Conservation (phyloP, 2,888 invertebrate species). For the Cryptus armator region DNA sequence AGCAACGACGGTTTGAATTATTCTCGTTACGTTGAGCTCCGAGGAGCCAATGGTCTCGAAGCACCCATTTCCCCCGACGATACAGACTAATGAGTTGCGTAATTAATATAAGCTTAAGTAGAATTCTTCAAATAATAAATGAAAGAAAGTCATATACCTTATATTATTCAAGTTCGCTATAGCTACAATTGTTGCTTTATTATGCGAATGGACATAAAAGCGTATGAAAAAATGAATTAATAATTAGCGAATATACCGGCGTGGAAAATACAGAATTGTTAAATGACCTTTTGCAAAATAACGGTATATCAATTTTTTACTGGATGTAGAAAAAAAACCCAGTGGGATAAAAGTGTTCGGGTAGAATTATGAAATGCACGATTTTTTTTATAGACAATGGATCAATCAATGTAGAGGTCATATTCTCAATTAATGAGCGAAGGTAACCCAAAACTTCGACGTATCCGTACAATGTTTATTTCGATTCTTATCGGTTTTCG, state of each 20-base stretch:
- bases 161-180: not conserved
- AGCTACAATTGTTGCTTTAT: not conserved
- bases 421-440: not conserved
- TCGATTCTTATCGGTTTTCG: slow-evolving; percentile 38
- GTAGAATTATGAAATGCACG: no score
- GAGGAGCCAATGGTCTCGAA: not conserved
- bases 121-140: slow-evolving; percentile 13
- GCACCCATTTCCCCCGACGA: not conserved
- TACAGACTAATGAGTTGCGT: slow-evolving; percentile 6
- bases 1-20: slow-evolving; percentile 11
- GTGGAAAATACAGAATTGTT: not conserved
- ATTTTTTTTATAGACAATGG: no score
- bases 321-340: no score
- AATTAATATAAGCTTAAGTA: slow-evolving; percentile 43
- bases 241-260: not conserved
- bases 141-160: not conserved
- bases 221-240: not conserved
- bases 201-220: not conserved
- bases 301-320: not conserved
- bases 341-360: no score
- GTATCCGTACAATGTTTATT: slow-evolving; percentile 3
- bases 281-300: not conserved
- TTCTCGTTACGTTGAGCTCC: slow-evolving; percentile 23
- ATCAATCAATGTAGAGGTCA: not conserved
- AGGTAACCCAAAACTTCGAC: not conserved